Base-by-base conservation (phyloP, 1,140 invertebrate species). In the Bombus confusus region DNA sequence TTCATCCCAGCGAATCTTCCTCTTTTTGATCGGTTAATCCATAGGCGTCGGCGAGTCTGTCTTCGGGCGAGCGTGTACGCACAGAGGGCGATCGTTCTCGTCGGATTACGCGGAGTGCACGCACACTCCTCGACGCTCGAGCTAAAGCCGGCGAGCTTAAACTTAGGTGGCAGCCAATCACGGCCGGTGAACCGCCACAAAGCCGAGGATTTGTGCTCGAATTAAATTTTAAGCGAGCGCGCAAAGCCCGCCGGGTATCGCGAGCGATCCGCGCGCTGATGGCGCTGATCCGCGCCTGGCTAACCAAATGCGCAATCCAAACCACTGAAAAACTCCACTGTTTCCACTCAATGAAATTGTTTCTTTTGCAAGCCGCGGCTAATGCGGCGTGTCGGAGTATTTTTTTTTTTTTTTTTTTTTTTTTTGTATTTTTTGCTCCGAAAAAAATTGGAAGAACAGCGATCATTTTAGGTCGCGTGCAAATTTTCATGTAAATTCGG, bases 101-200 rank as follows among this genome's bases (percentile, higher is more conserved):
- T 57, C 64, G 87, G 88, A 89, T 89, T 89, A 88, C 87, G 87
- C 82, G 72, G 28, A 18, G 71, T 69, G 85, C 69, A 77, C 82
- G 75, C 52, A 85, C 62, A 43, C 69, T 79, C 84, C 72, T 75
- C 87, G 68, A 43, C 68, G 47, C 57, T 57, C 28, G 12, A 62
- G 68, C 87, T 77, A 89, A 89, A 89, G 87, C 88, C 84, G 22
- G 68, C 64, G 72, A 89, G 88, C 88, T 89, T 89, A 86, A 88
- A 89, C 88, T 89, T 89, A 89, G 87, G 87, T 89, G 76, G 79
- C 88, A 86, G 86, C 88, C 87, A 89, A 89, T 89, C 88, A 89
- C 87, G 72, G 62, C 66, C 66, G 87, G 69, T 75, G 88, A 89
- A 88, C 87, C 82, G 77, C 86, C 87, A 80, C 81, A 89, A 89